Percentiles rank a stretch among this genome's conserved stretches.
Evolutionary conservation across 2,797 vertebrate species (phyloP).

Genomic region (Trachops cirrhosus): DNA sequence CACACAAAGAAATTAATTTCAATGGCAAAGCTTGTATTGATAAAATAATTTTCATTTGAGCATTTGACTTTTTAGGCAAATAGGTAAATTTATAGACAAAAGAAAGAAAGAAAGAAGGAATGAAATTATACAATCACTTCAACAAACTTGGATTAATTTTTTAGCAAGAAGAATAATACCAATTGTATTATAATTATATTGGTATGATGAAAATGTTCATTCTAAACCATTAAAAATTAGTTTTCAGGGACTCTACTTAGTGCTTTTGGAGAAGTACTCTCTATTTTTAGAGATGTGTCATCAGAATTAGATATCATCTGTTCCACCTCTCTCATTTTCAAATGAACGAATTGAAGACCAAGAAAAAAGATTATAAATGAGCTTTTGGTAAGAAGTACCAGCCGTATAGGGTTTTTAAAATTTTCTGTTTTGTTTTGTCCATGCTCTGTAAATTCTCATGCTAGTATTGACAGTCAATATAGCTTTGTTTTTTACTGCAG

Average conservation of each 20-base stretch:
- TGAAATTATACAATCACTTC: not conserved
- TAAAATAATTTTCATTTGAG: not conserved
- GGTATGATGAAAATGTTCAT: constrained; percentile 17
- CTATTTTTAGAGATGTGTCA: not conserved
- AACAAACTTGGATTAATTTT: not conserved
- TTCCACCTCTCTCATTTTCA: not conserved
- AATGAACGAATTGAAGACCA: not conserved
- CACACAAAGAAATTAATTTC: not conserved
- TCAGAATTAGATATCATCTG: not conserved
- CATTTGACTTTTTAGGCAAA: not conserved
- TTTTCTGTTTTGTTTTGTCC: not conserved
- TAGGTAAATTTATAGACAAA: not conserved
- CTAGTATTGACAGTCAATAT: not conserved
- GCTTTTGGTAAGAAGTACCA: not conserved
- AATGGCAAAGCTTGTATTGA: not conserved
- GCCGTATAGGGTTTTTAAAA: not conserved
- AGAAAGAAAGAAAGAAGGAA: not conserved
- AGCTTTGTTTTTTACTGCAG: not conserved
- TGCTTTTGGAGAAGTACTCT: not conserved
- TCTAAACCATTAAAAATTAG: constrained; percentile 1
- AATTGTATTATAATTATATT: not conserved
- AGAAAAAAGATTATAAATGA: not conserved
- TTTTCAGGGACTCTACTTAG: not conserved
- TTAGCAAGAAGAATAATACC: not conserved
- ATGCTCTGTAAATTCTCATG: not conserved